Evolutionary conservation across 1,140 invertebrate species (phyloP), one percentile per base, ranked within the genome.

Genomic region (Meloidogyne chitwoodi): DNA sequence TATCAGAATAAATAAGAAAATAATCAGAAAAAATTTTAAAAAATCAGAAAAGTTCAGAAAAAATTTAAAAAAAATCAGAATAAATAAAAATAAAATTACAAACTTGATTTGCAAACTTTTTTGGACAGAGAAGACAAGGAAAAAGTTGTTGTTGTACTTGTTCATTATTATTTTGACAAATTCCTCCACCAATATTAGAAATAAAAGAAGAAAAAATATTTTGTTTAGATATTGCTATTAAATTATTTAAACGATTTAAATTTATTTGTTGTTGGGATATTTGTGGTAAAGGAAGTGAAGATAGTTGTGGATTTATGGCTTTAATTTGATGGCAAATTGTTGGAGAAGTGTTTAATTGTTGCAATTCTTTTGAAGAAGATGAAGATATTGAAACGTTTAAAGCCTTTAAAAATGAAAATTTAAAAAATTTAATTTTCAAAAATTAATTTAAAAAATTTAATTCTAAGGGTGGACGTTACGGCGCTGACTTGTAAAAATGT

Each of bases 81-180:
- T n/a, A n/a, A n/a, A n/a, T n/a, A 69, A 69, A 41, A 29, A 69
- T 1, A 14, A 27, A 27, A 26, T 4, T 12, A 6, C 64, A 12
- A 2, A 56, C 68, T 61, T 73, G 71, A 0, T 34, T 65, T 8
- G 12, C 8, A 63, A 73, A 73, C 34, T 27, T 73, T 24, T 73
- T 56, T 16, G 56, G 71, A 22, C 71, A 73, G 0, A 73, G n/a
- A 26, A 64, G 22, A 29, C 71, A 75, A 6, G 73, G 27, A 14
- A 75, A 66, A 29, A 34, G 4, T 0, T 14, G 14, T 29, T 65
- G 31, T 29, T 65, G 24, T 65, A 31, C 1, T 65, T 65, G 64
- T 27, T 27, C 26, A 65, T 29, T 65, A 65, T 29, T 65, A 29
- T 27, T 29, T n/a, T 34, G 64, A 44, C 61, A 26, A 38, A 70